A percentile compares a stretch with the other conserved stretches of the same genome.
phyloP scores from a whole-genome alignment of 2,113 vertebrate genomes.

The Phalacrocorax carbo region DNA sequence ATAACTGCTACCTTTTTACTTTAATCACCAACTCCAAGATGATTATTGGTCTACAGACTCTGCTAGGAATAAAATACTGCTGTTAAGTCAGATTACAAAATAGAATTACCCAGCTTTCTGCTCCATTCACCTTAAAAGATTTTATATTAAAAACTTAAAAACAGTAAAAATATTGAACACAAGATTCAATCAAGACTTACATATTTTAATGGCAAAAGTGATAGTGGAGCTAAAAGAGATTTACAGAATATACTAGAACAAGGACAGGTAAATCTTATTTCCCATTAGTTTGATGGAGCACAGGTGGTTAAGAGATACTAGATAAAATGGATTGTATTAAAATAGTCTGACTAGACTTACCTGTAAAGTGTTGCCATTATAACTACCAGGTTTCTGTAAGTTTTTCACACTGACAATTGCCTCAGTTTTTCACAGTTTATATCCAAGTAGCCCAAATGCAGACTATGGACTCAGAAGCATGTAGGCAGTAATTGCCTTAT shows the following conservation, averaged over 20 bases:
- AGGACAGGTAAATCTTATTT: neutral
- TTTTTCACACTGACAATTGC: neutral
- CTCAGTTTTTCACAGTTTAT: neutral
- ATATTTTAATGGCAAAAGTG: neutral
- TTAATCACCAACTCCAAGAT: neutral
- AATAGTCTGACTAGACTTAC: neutral
- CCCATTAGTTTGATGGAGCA: neutral
- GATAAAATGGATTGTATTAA: neutral
- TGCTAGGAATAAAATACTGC: neutral
- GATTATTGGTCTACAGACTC: neutral
- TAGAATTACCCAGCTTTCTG: neutral
- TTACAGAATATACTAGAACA: neutral
- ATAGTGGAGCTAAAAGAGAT: neutral
- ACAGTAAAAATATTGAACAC: neutral
- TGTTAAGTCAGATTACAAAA: neutral
- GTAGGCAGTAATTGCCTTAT: neutral
- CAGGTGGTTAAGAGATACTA: neutral
- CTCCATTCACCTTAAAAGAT: neutral
- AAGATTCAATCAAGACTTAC: neutral
- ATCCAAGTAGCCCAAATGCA: neutral
- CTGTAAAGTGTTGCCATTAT: neutral
- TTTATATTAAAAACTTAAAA: neutral
- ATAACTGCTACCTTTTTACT: neutral
- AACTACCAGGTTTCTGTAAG: neutral
- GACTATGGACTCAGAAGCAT: neutral